Evolutionary conservation across 2,888 invertebrate genomes (phyloP).

Genomic region (Catotricha subobsoleta): DNA sequence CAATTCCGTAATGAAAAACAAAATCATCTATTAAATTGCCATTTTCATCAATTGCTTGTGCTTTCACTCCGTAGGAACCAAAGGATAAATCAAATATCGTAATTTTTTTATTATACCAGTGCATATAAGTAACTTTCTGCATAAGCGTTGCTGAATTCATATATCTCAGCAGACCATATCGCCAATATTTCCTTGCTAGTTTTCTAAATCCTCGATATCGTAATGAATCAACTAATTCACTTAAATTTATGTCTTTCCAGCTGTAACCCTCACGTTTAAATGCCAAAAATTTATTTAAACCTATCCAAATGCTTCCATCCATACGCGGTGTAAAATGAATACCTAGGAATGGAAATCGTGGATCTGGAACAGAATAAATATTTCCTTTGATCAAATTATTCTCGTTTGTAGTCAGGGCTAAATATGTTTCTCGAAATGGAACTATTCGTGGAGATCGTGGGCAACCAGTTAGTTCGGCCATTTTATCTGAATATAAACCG

Average conservation of each 20-base stretch:
- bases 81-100: conserved; percentile 53
- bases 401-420: conserved; percentile 62
- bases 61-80: conserved; percentile 90
- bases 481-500: conserved; percentile 80
- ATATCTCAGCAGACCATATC: conserved; percentile 69
- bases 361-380: conserved; percentile 76
- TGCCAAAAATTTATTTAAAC: conserved; percentile 94
- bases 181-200: conserved; percentile 58
- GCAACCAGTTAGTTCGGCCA: conserved; percentile 82
- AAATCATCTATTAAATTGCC: conserved; percentile 91
- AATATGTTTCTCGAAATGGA: conserved; percentile 93
- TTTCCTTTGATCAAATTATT: conserved; percentile 68
- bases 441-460: conserved; percentile 56
- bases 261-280: conserved; percentile 90
- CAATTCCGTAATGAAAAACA: conserved; percentile 70
- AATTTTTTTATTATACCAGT: conserved; percentile 68
- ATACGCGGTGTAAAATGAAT: conserved; percentile 95
- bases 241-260: conserved; percentile 57
- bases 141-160: conserved; percentile 56
- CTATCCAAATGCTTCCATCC: conserved; percentile 88
- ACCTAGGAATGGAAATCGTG: conserved; percentile 89
- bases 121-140: conserved; percentile 65
- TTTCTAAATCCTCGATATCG: conserved; percentile 56
- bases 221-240: conserved; percentile 52
- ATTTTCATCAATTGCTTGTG: conserved; percentile 75